Conservation (phyloP, 1,140 invertebrate genomes). For the Sipha flava region DNA sequence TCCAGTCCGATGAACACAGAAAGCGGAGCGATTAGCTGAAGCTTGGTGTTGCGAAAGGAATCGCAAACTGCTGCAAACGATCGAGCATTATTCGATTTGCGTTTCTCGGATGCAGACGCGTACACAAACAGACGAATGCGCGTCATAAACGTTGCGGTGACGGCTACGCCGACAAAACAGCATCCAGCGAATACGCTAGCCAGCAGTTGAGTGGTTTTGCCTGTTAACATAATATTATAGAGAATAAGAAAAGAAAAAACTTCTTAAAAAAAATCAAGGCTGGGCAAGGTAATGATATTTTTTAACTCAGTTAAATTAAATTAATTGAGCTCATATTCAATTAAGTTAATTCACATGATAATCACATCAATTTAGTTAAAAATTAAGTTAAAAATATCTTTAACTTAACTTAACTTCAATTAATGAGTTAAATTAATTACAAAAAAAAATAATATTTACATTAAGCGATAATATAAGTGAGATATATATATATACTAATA, state of each 20-base stretch:
- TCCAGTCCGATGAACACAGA: conserved; percentile 62
- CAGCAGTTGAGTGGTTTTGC: conserved; percentile 45
- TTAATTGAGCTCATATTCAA: no score
- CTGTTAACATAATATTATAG: background rate
- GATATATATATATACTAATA: no score
- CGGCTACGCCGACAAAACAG: conserved; percentile 47
- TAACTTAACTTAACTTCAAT: no score
- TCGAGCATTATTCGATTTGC: conserved; percentile 34
- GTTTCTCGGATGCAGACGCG: conserved; percentile 42
- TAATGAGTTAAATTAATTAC: no score
- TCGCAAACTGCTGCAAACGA: conserved; percentile 39
- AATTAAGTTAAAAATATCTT: no score
- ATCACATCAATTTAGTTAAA: no score
- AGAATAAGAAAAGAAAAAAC: background rate
- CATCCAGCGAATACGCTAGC: conserved; percentile 50
- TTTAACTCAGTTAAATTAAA: no score
- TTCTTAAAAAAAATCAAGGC: no score
- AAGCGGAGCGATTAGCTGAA: conserved; percentile 55
- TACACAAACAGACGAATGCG: conserved; percentile 43
- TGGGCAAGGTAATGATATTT: no score
- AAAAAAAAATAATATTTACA: no score
- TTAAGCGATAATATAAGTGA: no score
- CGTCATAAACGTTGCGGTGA: conserved; percentile 50
- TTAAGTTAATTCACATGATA: no score
- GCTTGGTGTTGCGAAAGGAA: conserved; percentile 48